Evolutionary conservation across 2,797 vertebrate species (phyloP).

Genomic region (Pantherophis vulpinus): DNA sequence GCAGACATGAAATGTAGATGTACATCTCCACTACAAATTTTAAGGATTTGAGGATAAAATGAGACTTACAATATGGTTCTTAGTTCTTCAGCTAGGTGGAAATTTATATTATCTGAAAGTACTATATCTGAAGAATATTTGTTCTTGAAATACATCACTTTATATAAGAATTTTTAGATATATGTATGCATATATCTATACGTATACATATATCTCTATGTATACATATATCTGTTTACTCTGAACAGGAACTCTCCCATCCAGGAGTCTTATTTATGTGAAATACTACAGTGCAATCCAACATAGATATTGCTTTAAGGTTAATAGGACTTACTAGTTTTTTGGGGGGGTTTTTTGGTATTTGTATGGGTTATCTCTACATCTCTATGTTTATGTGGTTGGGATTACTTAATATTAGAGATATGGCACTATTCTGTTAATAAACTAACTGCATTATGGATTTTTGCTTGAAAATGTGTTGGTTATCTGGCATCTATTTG

Average conservation of each 20-base stretch:
- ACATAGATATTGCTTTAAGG: neutral
- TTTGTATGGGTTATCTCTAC: neutral
- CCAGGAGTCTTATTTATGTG: neutral
- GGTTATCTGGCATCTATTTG: conserved; percentile 39
- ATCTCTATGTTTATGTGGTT: neutral
- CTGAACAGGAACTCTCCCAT: neutral
- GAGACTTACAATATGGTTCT: neutral
- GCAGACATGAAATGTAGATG: neutral
- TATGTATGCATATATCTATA: neutral
- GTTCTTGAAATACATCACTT: neutral
- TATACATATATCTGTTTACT: neutral
- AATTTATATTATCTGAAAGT: neutral
- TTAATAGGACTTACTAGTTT: neutral
- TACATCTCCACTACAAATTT: neutral
- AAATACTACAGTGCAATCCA: neutral
- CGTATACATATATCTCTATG: too few species aligned
- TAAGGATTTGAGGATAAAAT: neutral
- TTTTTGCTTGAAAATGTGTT: neutral
- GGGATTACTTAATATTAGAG: neutral
- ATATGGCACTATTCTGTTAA: neutral
- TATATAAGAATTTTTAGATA: conserved; percentile 16
- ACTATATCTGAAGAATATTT: neutral
- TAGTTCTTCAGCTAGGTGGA: neutral
- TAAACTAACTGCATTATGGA: neutral
- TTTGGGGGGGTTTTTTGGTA: neutral